Conservation (phyloP, 2,888 invertebrate species). For the Pollenia angustigena region DNA sequence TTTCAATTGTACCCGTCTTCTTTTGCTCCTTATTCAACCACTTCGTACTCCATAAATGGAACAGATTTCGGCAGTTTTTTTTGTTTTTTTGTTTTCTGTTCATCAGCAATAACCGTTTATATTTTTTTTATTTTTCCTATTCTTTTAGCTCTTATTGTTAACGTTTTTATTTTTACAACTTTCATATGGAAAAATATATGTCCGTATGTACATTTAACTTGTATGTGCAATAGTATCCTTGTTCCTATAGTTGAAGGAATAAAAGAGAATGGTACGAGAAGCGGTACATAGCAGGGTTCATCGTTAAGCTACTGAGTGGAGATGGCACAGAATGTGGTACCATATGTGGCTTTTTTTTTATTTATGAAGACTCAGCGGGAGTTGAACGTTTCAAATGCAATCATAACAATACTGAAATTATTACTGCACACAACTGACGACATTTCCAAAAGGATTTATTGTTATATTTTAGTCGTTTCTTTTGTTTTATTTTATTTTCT, state of each 20-base stretch:
- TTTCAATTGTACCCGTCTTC: conserved; percentile 78
- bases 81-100: conserved; percentile 29
- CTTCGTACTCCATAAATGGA: conserved; percentile 33
- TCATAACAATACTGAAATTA: conserved; percentile 72
- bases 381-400: conserved; percentile 71
- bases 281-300: conserved; percentile 4
- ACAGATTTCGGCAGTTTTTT: conserved; percentile 37
- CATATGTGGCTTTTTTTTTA: conserved; percentile 80
- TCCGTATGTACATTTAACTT: neutral
- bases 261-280: neutral
- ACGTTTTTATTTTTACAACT: conserved; percentile 48
- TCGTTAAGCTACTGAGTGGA: conserved; percentile 59
- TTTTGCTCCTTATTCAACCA: conserved; percentile 10
- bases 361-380: conserved; percentile 78
- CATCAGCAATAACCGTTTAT: conserved; percentile 70
- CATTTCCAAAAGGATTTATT: conserved; percentile 68
- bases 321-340: conserved; percentile 76
- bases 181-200: conserved; percentile 53
- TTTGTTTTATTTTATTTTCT: neutral
- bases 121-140: conserved; percentile 29
- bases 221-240: neutral
- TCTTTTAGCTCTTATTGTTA: conserved; percentile 38
- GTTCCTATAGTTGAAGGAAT: neutral
- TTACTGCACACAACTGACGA: conserved; percentile 69
- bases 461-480: conserved; percentile 23